Evolutionary conservation across 2,888 invertebrate genomes (phyloP).

Genomic region (Acanthosepion lycidas): DNA sequence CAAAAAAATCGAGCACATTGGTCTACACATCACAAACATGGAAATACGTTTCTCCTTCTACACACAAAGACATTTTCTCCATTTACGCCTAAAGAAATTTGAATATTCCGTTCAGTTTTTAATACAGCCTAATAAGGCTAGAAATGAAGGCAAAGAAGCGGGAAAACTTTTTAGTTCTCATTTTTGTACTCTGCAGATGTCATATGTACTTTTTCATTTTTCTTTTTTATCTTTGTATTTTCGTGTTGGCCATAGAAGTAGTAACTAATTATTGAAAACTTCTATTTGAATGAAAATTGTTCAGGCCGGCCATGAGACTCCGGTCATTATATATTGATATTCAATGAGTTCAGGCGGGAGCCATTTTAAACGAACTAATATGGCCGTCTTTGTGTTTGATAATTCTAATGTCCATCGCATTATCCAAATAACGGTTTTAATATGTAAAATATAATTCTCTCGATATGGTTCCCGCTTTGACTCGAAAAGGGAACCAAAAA

Average conservation of each 20-base stretch:
- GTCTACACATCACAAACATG: rapidly evolving
- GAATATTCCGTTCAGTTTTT: too few relatives aligned
- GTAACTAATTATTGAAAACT: neutral
- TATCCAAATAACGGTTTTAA: neutral
- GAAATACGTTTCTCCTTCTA: neutral
- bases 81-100: too few relatives aligned
- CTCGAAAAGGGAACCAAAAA: too few relatives aligned
- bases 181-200: neutral
- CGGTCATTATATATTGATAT: neutral
- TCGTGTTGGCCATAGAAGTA: neutral
- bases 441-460: neutral
- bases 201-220: neutral
- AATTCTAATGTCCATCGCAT: neutral
- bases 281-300: neutral
- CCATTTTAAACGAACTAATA: neutral
- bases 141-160: too few relatives aligned
- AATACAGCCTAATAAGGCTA: too few relatives aligned
- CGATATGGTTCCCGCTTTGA: neutral
- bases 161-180: too few relatives aligned
- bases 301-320: neutral
- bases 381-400: neutral
- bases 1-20: neutral
- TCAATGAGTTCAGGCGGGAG: neutral
- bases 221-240: neutral
- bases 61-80: neutral